Evolutionary conservation across 2,888 invertebrate species (phyloP), one percentile per base, ranked within the genome.

Genomic region (Margaritifera margaritifera): DNA sequence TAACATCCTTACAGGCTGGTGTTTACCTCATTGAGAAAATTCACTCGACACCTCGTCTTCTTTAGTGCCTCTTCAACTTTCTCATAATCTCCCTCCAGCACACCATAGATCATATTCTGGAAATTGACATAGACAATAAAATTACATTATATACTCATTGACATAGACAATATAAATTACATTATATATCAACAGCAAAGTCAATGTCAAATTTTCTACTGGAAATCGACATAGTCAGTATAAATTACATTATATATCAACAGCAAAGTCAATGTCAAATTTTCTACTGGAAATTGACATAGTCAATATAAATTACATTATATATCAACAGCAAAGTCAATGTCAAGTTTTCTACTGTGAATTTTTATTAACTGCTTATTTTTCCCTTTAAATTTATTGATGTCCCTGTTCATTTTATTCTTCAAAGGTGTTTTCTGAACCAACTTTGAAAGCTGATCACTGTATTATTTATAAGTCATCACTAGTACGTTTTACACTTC

Each of bases 41-140:
- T 87, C 25, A 87, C 80, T 54, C 82, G 74, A 73, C 86, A 87
- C 65, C 80, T 79, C 1, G 80, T 77, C 62, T 82, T 81, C 58
- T 78, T 80, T 52, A 86, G 62, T 22, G 83, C 84, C 54, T 80
- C 75, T 60, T 71, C 72, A 1, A 86, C 80, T 70, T 80, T 85
- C 42, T 83, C 79, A 66, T 80, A 69, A 59, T 87, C 78, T 15
- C 79, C 73, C 69, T 86, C 84, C 69, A 83, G 71, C n/a, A 86
- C 80, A 20, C 85, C 82, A 77, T 84, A 84, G 6, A 86, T 81
- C 62, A 82, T 81, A 74, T 84, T 79, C 87, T 87, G 68, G 4
- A 74, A 75, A 8, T 61, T 54, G 61, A 64, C 6, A 59, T 64
- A 63, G n/a, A 51, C 18, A 19, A 54, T 4, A 27, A 3, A 50